These are phyloP conservation scores for Thereuonema tuberculata DNA, from an alignment of 1,140 invertebrate species.

Conservation along the genomic window DNA sequence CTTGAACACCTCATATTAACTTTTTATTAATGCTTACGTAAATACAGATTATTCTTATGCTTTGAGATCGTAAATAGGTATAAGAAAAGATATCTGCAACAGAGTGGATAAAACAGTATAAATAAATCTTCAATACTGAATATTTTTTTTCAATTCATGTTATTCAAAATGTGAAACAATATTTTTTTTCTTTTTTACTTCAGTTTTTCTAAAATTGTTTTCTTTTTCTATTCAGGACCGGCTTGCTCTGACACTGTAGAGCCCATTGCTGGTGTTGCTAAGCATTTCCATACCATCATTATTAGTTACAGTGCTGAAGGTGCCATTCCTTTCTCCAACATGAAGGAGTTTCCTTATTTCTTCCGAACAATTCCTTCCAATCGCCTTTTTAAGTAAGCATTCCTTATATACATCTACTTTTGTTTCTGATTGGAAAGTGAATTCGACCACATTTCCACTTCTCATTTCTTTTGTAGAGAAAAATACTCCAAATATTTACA, in stretches of 20 bases:
- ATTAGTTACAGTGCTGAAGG: constrained; percentile 73
- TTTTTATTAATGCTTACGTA: too few relatives aligned
- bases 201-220: not conserved
- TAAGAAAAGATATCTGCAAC: too few relatives aligned
- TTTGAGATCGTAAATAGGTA: too few relatives aligned
- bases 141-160: too few relatives aligned
- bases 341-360: constrained; percentile 61
- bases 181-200: too few relatives aligned
- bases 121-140: too few relatives aligned
- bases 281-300: constrained; percentile 56
- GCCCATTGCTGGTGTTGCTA: constrained; percentile 62
- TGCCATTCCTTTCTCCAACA: constrained; percentile 46
- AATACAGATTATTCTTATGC: too few relatives aligned
- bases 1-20: too few relatives aligned
- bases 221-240: constrained; percentile 42
- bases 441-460: too few relatives aligned
- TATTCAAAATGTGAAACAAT: too few relatives aligned
- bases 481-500: not conserved
- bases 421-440: constrained; percentile 35
- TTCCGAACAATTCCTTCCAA: constrained; percentile 71
- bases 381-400: constrained; percentile 47
- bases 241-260: constrained; percentile 73
- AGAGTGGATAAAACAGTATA: too few relatives aligned
- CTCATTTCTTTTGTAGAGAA: too few relatives aligned
- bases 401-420: constrained; percentile 5